phyloP scores from a whole-genome alignment of 2,113 vertebrate species.

The Campylomormyrus tamandua region DNA sequence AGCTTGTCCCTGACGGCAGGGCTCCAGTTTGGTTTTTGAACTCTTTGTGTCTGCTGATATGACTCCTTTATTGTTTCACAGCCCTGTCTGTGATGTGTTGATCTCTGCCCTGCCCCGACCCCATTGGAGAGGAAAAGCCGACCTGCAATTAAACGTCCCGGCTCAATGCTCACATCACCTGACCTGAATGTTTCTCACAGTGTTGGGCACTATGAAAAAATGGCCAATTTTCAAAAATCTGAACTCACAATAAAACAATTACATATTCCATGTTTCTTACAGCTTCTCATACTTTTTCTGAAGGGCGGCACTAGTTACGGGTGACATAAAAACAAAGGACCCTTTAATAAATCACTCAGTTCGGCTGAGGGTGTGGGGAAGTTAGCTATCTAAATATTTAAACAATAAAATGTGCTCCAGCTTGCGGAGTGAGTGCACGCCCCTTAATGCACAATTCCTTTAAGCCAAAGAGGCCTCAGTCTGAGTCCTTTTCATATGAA shows the following conservation, averaged over 20 bases:
- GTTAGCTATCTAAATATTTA: slow-evolving; percentile 17
- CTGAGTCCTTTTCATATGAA: not conserved
- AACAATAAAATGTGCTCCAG: slow-evolving; percentile 25
- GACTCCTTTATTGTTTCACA: not conserved
- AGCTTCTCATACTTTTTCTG: not conserved
- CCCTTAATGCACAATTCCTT: not conserved
- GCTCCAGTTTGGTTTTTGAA: not conserved
- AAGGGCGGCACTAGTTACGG: not conserved
- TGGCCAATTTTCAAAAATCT: not conserved
- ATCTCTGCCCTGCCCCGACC: not conserved
- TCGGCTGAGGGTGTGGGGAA: not conserved
- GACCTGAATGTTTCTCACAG: not conserved
- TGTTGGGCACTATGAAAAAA: not conserved
- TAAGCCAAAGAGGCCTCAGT: slow-evolving; percentile 4
- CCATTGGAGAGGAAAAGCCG: not conserved
- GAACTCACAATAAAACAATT: not conserved
- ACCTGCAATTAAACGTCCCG: not conserved
- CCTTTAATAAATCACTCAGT: slow-evolving; percentile 7
- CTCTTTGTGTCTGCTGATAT: not conserved
- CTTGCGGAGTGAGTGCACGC: not conserved
- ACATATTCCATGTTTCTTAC: not conserved
- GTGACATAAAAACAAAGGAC: not conserved
- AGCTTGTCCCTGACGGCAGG: not conserved
- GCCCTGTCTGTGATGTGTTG: not conserved
- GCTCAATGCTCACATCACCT: not conserved